Conservation (phyloP, 2,888 invertebrate genomes). For the Diarsia brunnea region DNA sequence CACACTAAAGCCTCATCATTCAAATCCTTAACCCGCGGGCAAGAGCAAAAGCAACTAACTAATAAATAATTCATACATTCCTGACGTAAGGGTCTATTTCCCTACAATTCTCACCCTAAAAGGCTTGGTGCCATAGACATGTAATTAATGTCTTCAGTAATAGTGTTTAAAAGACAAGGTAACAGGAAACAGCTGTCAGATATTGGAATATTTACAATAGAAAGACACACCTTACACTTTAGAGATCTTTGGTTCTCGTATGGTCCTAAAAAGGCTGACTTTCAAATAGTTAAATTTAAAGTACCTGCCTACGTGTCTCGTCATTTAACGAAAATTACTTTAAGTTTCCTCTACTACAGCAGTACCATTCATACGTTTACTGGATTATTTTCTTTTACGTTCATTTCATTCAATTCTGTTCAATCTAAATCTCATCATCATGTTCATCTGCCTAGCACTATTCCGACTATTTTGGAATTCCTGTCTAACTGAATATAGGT, state of each 20-base stretch:
- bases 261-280: too few relatives aligned
- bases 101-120: conserved; percentile 13
- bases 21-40: background rate
- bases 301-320: too few relatives aligned
- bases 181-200: conserved; percentile 37
- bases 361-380: too few relatives aligned
- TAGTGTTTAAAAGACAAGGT: conserved; percentile 8
- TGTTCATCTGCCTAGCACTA: too few relatives aligned
- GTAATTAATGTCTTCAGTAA: conserved; percentile 41
- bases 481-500: too few relatives aligned
- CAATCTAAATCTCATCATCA: too few relatives aligned
- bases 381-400: too few relatives aligned
- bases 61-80: conserved; percentile 48
- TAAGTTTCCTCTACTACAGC: too few relatives aligned
- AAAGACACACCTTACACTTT: background rate
- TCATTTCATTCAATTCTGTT: too few relatives aligned
- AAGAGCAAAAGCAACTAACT: background rate
- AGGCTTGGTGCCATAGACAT: conserved; percentile 27
- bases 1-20: background rate
- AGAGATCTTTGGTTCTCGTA: background rate
- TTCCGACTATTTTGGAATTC: too few relatives aligned
- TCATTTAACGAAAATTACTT: too few relatives aligned
- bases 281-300: too few relatives aligned
- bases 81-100: conserved; percentile 14
- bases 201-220: background rate